Evolutionary conservation across 2,888 invertebrate genomes (phyloP), one percentile per base, ranked within the genome.

Genomic region (Panzeria rudis): DNA sequence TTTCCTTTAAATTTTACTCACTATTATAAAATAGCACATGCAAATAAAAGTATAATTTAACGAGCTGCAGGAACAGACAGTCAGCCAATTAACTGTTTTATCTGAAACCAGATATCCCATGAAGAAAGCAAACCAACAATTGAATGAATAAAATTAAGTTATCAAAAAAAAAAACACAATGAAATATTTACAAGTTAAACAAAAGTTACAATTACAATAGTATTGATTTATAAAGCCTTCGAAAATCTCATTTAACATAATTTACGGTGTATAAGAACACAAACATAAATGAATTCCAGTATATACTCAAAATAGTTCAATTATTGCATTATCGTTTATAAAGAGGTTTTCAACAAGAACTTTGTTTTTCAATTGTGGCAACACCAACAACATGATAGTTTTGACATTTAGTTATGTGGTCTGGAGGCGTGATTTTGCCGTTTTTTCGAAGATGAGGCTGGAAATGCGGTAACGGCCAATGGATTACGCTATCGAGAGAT

Each of bases 261-360:
- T 23, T 59, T 35, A 35, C n/a, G 8, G 3, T 35, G 1, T 15
- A 54, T 13, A 52, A 25, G 1, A 50, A 20, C 3, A 13, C 52
- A 61, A 20, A 23, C 17, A 61, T 20, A 61, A 23, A 20, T 38
- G 23, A 62, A 7, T 41, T 41, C 6, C 0, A 13, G 6, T 23
- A 61, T 13, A 35, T 4, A n/a, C n/a, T 2, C 38, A 20, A 29
- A 41, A 50, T 20, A 61, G 25, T 38, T 61, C 61, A 69, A 61
- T 61, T 76, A 76, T 15, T 38, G 64, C 20, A 66, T 54, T 56
- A 66, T 32, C 20, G 54, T 54, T 54, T 44, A 44, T n/a, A n/a
- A n/a, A n/a, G n/a, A n/a, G n/a, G n/a, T n/a, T n/a, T n/a, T n/a
- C n/a, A n/a, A n/a, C n/a, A n/a, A n/a, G n/a, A n/a, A n/a, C n/a